Evolutionary conservation across 2,888 invertebrate species (phyloP).

Genomic region (Parascotia fuliginaria): DNA sequence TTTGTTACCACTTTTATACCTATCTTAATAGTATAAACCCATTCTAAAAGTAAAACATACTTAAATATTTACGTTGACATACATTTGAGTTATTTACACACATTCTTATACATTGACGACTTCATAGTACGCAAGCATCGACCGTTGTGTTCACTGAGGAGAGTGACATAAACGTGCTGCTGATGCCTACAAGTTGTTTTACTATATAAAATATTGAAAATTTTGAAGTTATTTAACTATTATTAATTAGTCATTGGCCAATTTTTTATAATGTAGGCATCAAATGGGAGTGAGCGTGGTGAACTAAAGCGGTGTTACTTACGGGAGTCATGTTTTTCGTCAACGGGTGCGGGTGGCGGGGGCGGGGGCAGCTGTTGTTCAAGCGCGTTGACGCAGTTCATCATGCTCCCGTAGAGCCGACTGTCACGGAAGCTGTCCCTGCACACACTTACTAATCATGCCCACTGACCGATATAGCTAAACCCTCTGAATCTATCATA

Average conservation of each 20-base stretch:
- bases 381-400: constrained; percentile 97
- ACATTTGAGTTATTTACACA: neutral
- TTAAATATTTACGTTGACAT: too few relatives aligned
- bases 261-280: constrained; percentile 21
- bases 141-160: constrained; percentile 3
- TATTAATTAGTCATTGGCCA: neutral
- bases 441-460: constrained; percentile 68
- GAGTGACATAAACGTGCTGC: constrained; percentile 14
- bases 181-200: constrained; percentile 11
- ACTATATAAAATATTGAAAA: neutral
- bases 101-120: constrained; percentile 10
- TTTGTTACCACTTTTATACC: neutral
- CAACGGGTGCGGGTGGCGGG: constrained; percentile 78
- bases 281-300: constrained; percentile 30
- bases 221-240: constrained; percentile 2
- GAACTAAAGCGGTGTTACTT: constrained; percentile 53
- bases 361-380: constrained; percentile 94
- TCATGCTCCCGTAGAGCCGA: constrained; percentile 97
- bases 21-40: too few relatives aligned
- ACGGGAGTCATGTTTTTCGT: constrained; percentile 83
- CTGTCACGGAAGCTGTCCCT: constrained; percentile 96
- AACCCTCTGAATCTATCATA: neutral
- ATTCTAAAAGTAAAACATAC: too few relatives aligned
- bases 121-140: constrained; percentile 16
- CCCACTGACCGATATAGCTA: constrained; percentile 32